Base-by-base conservation (phyloP, 1,140 invertebrate genomes). In the Nautilus pompilius region DNA sequence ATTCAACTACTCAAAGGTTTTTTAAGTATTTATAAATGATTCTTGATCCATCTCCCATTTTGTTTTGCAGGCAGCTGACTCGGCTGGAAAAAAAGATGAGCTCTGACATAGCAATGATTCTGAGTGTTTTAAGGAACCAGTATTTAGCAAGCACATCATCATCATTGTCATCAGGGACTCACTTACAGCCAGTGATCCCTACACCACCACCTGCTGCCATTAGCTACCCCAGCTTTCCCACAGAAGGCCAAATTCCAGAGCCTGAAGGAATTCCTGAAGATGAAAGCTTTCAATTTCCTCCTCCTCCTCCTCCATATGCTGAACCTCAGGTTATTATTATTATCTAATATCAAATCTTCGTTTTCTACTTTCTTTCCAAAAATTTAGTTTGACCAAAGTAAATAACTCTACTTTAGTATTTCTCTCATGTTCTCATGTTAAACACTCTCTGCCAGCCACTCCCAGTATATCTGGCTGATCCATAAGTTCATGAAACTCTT, bases 51-150 rank as follows among this genome's bases (percentile, higher is more conserved):
- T 34, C 60, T 45, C 22, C 2, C 5, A 3, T 60, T 36, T 17
- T 51, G 28, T 36, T 26, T 48, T 63, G 28, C 72, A 80, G 78
- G 30, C 78, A 80, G 62, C 66, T 80, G 41, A 74, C 68, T 20
- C 62, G 75, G n/a, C 63, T 80, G 45, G 78, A 80, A 63, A 66
- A 75, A 17, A 80, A 80, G 55, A 79, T 80, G 77, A 73, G 73
- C 49, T 74, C 72, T 28, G 78, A 80, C 59, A 77, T 80, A 20
- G 61, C 76, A 15, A 72, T 79, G 61, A 80, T 80, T 36, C 69
- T 80, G 17, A 61, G 72, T n/a, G 70, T 80, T 8, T 68, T 80
- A 32, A 70, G 70, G 53, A 63, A 72, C 29, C 73, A 76, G 36
- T 30, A 36, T n/a, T 46, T 15, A 57, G 17, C 57, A 45, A 45